phyloP scores from a whole-genome alignment of 1,140 invertebrate genomes.

The Holotrichia oblita region DNA sequence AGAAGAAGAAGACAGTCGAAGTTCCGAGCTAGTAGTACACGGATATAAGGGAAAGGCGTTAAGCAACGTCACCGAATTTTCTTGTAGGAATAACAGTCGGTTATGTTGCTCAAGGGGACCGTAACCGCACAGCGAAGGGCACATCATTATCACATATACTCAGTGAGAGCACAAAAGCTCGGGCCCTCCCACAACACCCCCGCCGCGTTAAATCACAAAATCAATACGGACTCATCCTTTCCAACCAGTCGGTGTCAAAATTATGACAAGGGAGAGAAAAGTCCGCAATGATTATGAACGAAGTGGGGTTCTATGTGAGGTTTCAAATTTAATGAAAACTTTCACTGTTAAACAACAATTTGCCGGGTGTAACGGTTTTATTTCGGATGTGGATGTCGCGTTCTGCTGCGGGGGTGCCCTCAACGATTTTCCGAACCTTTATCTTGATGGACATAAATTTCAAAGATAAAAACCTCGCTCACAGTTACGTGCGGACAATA shows the following conservation, averaged over 20 bases:
- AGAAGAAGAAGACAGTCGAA: neutral
- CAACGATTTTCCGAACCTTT: neutral
- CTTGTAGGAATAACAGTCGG: conserved; percentile 20
- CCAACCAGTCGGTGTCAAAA: conserved; percentile 4
- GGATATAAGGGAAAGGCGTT: neutral
- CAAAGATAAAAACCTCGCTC: conserved; percentile 13
- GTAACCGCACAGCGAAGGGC: conserved; percentile 26
- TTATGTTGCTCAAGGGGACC: conserved; percentile 30
- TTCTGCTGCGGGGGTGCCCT: neutral
- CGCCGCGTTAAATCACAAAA: conserved; percentile 30
- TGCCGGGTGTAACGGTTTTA: neutral
- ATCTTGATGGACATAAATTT: conserved; percentile 36
- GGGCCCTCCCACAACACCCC: neutral
- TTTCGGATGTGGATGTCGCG: conserved; percentile 2
- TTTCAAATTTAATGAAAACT: conserved; percentile 2
- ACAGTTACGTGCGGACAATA: neutral
- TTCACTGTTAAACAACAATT: conserved; percentile 17
- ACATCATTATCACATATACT: conserved; percentile 32
- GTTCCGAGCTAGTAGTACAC: neutral
- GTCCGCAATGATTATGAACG: conserved; percentile 17
- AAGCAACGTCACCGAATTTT: conserved; percentile 12
- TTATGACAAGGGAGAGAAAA: neutral
- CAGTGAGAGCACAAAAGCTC: neutral
- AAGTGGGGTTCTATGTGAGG: neutral
- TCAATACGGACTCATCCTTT: conserved; percentile 6